Evolutionary conservation across 2,113 vertebrate species (phyloP).

Genomic region (Leptodactylus fuscus): DNA sequence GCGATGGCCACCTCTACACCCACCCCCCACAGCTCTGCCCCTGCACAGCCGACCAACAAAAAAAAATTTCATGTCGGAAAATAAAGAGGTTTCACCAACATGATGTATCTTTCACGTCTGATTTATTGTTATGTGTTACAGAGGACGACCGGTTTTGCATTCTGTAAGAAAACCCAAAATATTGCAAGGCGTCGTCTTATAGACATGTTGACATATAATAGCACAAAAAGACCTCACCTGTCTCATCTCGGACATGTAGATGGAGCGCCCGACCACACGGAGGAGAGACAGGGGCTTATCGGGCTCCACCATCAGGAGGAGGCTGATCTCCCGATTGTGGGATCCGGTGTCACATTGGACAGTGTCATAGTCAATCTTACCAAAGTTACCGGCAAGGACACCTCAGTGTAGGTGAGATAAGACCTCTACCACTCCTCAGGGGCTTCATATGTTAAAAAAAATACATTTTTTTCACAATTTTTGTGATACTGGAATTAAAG

Average conservation of each 20-base stretch:
- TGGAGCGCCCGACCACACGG: not conserved
- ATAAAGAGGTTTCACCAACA: no score
- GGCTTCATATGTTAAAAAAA: not conserved
- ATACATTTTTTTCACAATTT: no score
- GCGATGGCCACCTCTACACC: no score
- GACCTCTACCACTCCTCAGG: not conserved
- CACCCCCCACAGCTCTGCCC: no score
- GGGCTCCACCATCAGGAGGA: conserved; percentile 7
- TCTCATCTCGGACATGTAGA: not conserved
- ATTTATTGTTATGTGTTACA: not conserved
- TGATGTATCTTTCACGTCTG: no score
- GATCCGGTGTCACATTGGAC: conserved; percentile 41
- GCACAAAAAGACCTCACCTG: not conserved
- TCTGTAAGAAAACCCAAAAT: not conserved
- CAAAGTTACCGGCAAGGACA: conserved; percentile 33
- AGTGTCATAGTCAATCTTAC: conserved; percentile 21
- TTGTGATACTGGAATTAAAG: no score
- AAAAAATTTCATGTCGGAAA: no score
- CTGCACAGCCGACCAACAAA: no score
- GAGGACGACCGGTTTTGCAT: not conserved
- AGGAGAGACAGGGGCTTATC: conserved; percentile 5
- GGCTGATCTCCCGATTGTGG: not conserved
- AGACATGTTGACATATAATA: not conserved
- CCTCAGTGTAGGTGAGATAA: no score
- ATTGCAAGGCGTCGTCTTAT: not conserved